phyloP scores from a whole-genome alignment of 2,113 vertebrate genomes.

The Ornithorhynchus anatinus region DNA sequence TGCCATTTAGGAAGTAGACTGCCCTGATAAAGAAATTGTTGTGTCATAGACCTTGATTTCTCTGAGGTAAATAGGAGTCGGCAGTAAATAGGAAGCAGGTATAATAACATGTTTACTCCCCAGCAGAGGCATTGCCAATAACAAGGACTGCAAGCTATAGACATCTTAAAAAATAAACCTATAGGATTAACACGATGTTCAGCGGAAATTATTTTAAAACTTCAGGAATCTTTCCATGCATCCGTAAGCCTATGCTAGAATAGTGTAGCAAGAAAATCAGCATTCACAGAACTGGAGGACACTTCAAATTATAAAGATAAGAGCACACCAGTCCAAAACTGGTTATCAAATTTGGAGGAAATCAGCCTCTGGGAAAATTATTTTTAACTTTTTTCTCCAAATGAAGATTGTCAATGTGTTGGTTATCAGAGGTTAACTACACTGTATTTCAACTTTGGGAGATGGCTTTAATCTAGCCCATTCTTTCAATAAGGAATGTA shows the following conservation, averaged over 20 bases:
- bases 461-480: not conserved
- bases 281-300: no score
- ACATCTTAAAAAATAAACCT: not conserved
- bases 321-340: no score
- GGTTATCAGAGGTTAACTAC: no score
- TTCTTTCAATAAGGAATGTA: no score
- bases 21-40: conserved; percentile 7
- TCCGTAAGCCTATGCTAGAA: no score
- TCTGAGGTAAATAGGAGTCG: no score
- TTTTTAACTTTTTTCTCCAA: no score
- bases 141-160: no score
- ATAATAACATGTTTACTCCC: not conserved
- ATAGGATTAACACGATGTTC: not conserved
- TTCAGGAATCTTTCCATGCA: not conserved
- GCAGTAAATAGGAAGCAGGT: not conserved
- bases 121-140: conserved; percentile 6
- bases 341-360: not conserved
- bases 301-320: no score
- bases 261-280: no score
- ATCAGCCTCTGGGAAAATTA: not conserved
- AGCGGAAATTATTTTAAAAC: not conserved
- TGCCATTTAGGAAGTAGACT: not conserved
- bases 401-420: no score
- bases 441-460: not conserved
- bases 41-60: conserved; percentile 7